Percentiles rank a stretch among this genome's conserved stretches.
These are phyloP conservation scores for Drosophila kikkawai DNA, from an alignment of 1,140 invertebrate species.

Conservation along the genomic window DNA sequence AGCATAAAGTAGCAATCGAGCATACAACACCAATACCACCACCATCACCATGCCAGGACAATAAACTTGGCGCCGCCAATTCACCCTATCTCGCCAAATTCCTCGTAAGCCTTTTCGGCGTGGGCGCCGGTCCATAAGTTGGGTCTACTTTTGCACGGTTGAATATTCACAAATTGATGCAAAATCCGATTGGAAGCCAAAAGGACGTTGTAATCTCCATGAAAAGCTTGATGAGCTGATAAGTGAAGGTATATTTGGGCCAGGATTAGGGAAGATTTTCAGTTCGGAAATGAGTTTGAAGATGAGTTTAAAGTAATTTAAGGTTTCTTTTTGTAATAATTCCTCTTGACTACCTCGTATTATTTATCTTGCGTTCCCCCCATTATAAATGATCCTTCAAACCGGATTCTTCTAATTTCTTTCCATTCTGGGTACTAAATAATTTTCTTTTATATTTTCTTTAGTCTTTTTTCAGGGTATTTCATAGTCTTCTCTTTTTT, in stretches of 20 bases:
- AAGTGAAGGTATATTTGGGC: constrained; percentile 7
- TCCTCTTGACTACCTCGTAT: no score
- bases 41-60: constrained; percentile 31
- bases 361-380: background rate
- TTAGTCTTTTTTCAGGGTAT: background rate
- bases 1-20: constrained; percentile 56
- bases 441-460: background rate
- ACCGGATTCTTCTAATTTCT: background rate
- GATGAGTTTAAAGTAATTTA: background rate
- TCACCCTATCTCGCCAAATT: constrained; percentile 29
- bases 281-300: background rate
- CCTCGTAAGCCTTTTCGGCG: background rate
- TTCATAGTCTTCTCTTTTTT: background rate
- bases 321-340: background rate
- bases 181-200: constrained; percentile 34
- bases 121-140: constrained; percentile 1
- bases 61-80: constrained; percentile 75
- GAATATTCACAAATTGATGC: constrained; percentile 28
- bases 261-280: background rate
- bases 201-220: constrained; percentile 8
- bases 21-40: constrained; percentile 23
- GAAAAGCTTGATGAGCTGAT: constrained; percentile 36
- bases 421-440: background rate
- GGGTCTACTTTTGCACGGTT: constrained; percentile 16
- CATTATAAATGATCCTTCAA: background rate